Evolutionary conservation across 2,888 invertebrate genomes (phyloP).

Genomic region (Metopia argyrocephala): DNA sequence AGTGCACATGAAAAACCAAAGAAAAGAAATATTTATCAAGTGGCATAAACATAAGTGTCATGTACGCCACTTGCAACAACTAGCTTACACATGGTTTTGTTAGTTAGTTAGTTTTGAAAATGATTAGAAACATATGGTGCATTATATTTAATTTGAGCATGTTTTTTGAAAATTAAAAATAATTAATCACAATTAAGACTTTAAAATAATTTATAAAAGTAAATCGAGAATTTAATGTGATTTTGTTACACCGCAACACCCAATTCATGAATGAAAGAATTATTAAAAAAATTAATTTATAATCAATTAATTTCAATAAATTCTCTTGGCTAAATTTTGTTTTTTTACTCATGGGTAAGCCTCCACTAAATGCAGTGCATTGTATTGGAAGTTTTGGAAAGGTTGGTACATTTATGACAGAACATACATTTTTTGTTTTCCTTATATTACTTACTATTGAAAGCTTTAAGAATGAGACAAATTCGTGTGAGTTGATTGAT

Average conservation of each 20-base stretch:
- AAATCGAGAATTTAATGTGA: no score
- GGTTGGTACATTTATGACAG: no score
- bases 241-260: no score
- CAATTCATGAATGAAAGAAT: slow-evolving; percentile 9
- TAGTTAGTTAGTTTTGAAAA: background rate
- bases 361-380: no score
- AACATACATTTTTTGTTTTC: no score
- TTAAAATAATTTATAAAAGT: slow-evolving; percentile 17
- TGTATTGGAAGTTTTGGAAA: no score
- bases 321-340: no score
- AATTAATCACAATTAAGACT: background rate
- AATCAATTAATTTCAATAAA: background rate
- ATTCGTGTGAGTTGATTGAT: no score
- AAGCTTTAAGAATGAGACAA: no score
- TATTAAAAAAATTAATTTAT: background rate
- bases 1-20: background rate
- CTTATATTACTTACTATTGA: no score
- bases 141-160: no score
- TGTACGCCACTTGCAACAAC: slow-evolving; percentile 28
- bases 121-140: slow-evolving; percentile 22
- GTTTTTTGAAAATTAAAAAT: background rate
- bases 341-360: no score
- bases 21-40: slow-evolving; percentile 15
- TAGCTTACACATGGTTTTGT: background rate
- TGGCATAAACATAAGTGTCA: slow-evolving; percentile 21